Percentiles rank a stretch among this genome's conserved stretches.
phyloP scores from a whole-genome alignment of 2,888 invertebrate species.

The Aquatica leii region DNA sequence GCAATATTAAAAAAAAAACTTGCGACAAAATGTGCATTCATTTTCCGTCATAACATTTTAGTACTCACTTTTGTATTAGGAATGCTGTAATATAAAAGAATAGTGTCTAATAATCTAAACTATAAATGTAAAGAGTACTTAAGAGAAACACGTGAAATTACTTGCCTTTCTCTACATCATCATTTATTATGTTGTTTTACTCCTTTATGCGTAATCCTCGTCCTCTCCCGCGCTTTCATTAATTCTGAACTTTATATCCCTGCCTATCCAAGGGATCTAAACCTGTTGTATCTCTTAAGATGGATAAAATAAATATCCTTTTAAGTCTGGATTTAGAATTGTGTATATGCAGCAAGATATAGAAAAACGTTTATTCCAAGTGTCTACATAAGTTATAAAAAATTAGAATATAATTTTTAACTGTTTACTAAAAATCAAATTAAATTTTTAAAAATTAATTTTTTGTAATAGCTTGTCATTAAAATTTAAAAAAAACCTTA shows the following conservation, averaged over 20 bases:
- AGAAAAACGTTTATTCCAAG: too few relatives aligned
- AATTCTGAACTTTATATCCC: slow-evolving; percentile 20
- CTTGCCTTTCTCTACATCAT: slow-evolving; percentile 45
- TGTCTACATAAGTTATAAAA: too few relatives aligned
- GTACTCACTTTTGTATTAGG: too few relatives aligned
- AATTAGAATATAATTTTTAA: too few relatives aligned
- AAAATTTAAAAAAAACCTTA: too few relatives aligned
- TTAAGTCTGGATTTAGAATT: slow-evolving; percentile 15
- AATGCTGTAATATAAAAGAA: not conserved
- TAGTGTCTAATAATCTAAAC: slow-evolving; percentile 39
- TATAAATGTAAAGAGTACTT: slow-evolving; percentile 41
- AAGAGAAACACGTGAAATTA: slow-evolving; percentile 44
- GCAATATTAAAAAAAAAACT: too few relatives aligned
- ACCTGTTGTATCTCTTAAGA: slow-evolving; percentile 14
- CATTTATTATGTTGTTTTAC: slow-evolving; percentile 43
- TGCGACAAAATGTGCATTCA: too few relatives aligned
- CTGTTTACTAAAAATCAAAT: too few relatives aligned
- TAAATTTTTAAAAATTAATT: too few relatives aligned
- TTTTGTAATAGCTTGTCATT: too few relatives aligned
- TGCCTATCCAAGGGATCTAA: slow-evolving; percentile 8
- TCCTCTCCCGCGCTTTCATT: slow-evolving; percentile 28
- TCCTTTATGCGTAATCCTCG: slow-evolving; percentile 34
- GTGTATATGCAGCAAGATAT: slow-evolving; percentile 15
- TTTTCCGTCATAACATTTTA: too few relatives aligned
- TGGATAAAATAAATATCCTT: slow-evolving; percentile 17